A percentile compares a stretch with the other conserved stretches of the same genome.
phyloP scores from a whole-genome alignment of 2,888 invertebrate genomes.

The Helleia helle region DNA sequence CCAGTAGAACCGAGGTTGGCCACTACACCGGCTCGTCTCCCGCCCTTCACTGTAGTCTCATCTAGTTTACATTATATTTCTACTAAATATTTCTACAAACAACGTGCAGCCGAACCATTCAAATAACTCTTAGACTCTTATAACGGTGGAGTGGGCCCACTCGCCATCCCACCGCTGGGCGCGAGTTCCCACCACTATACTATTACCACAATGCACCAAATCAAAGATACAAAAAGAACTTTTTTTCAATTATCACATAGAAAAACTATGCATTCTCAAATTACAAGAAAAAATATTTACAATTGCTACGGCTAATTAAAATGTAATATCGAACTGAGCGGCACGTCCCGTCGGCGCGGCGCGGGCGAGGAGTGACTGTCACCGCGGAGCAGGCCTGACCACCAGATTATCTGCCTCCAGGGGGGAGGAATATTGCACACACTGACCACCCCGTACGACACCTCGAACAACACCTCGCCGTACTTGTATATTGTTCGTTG shows the following conservation, averaged over 20 bases:
- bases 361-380: no score
- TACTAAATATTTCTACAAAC: no score
- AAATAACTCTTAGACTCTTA: no score
- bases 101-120: no score
- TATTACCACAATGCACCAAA: neutral
- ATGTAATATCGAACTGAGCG: neutral
- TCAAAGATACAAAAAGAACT: neutral
- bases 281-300: constrained; percentile 3
- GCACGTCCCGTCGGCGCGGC: neutral
- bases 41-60: no score
- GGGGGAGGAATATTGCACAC: neutral
- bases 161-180: neutral
- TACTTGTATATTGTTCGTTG: no score
- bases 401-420: no score
- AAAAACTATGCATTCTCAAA: constrained; percentile 2
- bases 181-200: neutral
- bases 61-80: no score
- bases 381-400: neutral
- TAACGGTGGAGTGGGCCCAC: no score
- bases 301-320: neutral
- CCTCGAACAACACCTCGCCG: no score
- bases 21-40: no score
- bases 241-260: neutral
- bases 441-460: neutral
- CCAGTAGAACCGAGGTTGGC: no score